Conservation (phyloP, 2,113 vertebrate genomes). For the Peromyscus polionotus region DNA sequence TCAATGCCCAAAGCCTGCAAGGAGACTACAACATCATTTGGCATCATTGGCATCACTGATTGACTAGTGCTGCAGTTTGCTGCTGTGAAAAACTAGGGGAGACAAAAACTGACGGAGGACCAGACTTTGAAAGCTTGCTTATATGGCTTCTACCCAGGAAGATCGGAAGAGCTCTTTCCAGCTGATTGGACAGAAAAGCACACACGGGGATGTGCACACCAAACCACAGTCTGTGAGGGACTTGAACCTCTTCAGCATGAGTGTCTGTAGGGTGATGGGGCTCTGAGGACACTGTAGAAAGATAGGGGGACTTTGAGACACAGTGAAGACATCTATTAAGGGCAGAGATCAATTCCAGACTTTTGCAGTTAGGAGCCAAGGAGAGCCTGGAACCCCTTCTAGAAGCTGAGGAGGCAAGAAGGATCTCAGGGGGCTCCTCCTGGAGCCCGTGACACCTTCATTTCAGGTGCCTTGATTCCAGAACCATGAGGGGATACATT, state of each 20-base stretch:
- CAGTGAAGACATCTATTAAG: too few relatives aligned
- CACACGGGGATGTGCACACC: not conserved
- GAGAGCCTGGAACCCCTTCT: too few relatives aligned
- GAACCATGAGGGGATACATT: not conserved
- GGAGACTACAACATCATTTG: not conserved
- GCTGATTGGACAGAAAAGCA: not conserved
- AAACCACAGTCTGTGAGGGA: accelerated
- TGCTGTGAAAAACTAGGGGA: not conserved
- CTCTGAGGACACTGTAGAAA: accelerated
- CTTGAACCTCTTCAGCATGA: too few relatives aligned
- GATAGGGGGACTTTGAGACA: not conserved
- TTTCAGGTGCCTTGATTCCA: not conserved
- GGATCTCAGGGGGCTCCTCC: not conserved
- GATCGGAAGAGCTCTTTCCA: too few relatives aligned
- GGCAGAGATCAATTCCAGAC: not conserved
- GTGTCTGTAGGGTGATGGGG: not conserved
- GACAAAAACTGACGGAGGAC: not conserved
- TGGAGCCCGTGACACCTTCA: not conserved
- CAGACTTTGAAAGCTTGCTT: not conserved
- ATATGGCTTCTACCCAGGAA: not conserved
- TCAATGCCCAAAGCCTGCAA: not conserved
- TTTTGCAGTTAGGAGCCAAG: not conserved
- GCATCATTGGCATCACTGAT: not conserved
- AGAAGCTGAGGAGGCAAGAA: too few relatives aligned
- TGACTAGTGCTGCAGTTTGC: not conserved